A percentile compares a stretch with the other conserved stretches of the same genome.
phyloP scores from a whole-genome alignment of 2,797 vertebrate species.

The Clarias pachynema region DNA sequence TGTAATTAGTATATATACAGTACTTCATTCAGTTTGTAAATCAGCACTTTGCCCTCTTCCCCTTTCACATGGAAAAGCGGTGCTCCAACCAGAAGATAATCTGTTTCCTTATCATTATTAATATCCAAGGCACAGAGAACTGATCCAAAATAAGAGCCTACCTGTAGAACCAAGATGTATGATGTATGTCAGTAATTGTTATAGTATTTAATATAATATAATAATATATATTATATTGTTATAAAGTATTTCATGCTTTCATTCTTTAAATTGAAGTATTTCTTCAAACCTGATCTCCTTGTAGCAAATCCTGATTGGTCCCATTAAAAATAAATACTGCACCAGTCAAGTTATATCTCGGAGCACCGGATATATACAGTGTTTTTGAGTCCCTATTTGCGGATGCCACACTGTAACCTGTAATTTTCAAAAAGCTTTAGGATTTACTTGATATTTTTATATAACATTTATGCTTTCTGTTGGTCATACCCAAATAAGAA shows the following conservation, averaged over 20 bases:
- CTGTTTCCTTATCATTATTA: conserved; percentile 65
- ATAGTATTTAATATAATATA: too few species aligned
- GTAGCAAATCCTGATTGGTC: conserved; percentile 56
- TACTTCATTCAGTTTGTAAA: conserved; percentile 71
- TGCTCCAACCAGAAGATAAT: conserved; percentile 76
- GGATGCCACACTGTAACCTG: conserved; percentile 75
- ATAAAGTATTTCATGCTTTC: not conserved
- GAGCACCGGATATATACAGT: conserved; percentile 75
- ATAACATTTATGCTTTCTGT: not conserved
- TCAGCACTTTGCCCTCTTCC: conserved; percentile 79
- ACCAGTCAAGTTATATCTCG: conserved; percentile 69
- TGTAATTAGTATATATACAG: not conserved
- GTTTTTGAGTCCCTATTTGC: conserved; percentile 37
- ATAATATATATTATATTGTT: too few species aligned
- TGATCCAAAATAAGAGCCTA: conserved; percentile 82
- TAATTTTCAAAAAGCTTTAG: conserved; percentile 20
- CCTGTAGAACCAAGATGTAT: conserved; percentile 61
- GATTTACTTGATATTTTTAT: not conserved
- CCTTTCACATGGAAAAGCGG: conserved; percentile 70
- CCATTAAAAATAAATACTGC: conserved; percentile 71
- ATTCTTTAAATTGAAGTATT: not conserved
- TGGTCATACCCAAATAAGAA: conserved; percentile 75
- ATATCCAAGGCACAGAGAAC: conserved; percentile 76
- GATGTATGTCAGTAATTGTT: not conserved
- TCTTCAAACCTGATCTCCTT: conserved; percentile 75